Base-by-base conservation (phyloP, 2,797 vertebrate species). In the Morus bassanus region DNA sequence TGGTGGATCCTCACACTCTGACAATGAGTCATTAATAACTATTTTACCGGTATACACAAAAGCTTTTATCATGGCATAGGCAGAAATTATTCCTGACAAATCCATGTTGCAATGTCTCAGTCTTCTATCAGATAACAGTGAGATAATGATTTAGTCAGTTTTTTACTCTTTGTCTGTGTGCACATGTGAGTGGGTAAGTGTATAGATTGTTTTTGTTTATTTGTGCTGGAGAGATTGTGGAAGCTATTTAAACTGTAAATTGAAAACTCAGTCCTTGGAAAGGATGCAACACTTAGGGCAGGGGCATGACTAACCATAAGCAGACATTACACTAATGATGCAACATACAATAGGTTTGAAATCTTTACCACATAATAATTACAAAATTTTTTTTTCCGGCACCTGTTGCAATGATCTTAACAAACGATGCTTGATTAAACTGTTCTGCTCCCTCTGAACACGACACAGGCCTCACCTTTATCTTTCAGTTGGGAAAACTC, bases 1-100 rank as follows among this genome's bases (percentile, higher is more conserved):
- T 89, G 37, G 54, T 90, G 73, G 83, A 88, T 90, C 65, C 46
- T 86, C 64, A 51, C 64, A 51, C 19, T 72, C 50, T 87, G 67
- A 93, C 48, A 91, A 54, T 82, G 81, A 89, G 48, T 91, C 63
- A 63, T 92, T 91, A 96, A 85, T 87, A 91, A 85, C 63, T 85
- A 89, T 88, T 93, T 86, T 65, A 94, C 74, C 74, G 63, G 43
- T 79, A 54, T 45, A 45, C 54, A 79, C 33, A 88, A 78, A 91
- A 79, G 54, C 56, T 82, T 89, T 80, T 93, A 18, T 91, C n/a
- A 15, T 18, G 35, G 7, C 43, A 67, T 11, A 85, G 48, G 68
- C 68, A 86, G 54, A 92, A 89, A 94, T 93, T 54, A 85, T 54
- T 57, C 63, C 70, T 94, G 77, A 87, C 70, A 96, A 89, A 85